phyloP scores from a whole-genome alignment of 2,888 invertebrate genomes.

The Nephrocerus scutellatus region DNA sequence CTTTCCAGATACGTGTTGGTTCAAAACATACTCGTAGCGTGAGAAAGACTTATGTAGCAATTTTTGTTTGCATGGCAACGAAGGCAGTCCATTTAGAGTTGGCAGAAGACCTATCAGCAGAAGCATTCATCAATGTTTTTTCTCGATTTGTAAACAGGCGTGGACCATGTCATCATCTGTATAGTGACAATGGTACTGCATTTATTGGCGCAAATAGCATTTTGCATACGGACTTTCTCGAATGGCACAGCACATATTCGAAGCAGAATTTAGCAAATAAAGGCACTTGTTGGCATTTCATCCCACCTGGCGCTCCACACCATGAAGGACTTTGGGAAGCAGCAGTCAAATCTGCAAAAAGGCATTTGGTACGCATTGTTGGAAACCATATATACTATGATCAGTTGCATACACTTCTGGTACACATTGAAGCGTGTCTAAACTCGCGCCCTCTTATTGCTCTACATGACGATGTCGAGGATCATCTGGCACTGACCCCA shows the following conservation, averaged over 20 bases:
- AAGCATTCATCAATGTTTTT: constrained; percentile 13
- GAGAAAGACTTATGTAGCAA: constrained; percentile 7
- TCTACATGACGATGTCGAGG: constrained; percentile 11
- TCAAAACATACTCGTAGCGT: background rate
- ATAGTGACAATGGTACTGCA: constrained; percentile 12
- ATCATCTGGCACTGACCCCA: constrained; percentile 11
- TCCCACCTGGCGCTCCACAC: constrained; percentile 11
- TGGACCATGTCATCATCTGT: constrained; percentile 14
- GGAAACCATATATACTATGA: constrained; percentile 9
- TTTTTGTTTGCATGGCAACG: constrained; percentile 10
- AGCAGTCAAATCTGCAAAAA: constrained; percentile 12
- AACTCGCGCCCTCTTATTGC: constrained; percentile 14
- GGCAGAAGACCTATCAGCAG: constrained; percentile 8
- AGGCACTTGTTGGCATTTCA: constrained; percentile 12
- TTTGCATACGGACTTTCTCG: constrained; percentile 5
- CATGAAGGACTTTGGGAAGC: constrained; percentile 14
- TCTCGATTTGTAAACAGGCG: constrained; percentile 10
- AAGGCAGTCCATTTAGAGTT: constrained; percentile 11
- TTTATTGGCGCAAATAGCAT: constrained; percentile 8
- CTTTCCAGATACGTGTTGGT: constrained; percentile 8
- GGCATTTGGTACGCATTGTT: constrained; percentile 9
- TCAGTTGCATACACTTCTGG: constrained; percentile 11
- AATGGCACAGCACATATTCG: constrained; percentile 5
- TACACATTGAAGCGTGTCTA: constrained; percentile 9
- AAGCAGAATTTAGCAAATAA: constrained; percentile 4